Base-by-base conservation (phyloP, 2,113 vertebrate species). In the Myotis brandtii region DNA sequence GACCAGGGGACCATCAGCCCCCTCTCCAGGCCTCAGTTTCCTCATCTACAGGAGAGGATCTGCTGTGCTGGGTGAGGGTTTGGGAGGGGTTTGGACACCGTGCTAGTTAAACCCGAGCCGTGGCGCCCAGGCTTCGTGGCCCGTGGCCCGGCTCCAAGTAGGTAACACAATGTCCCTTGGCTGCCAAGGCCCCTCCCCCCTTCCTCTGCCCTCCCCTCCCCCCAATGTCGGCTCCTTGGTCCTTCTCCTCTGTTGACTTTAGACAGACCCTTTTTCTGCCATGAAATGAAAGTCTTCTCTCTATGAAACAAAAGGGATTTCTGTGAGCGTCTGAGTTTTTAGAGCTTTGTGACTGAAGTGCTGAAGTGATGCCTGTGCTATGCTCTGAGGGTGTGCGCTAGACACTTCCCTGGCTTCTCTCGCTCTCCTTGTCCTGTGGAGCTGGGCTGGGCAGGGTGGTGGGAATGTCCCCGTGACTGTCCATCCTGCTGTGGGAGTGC, bases 361-460 rank as follows among this genome's bases (percentile, higher is more conserved):
- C 85, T 43, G 9, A 6, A 6, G 25, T 8, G 11, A 32, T 3
- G 17, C 20, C 52, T 14, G 32, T 12, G 48, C n/a, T 13, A 23
- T 1, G 5, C 14, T 54, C n/a, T 20, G 23, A 62, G 81, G 46
- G 59, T 8, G 46, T 37, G 13, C 43, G 7, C 6, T 6, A 0
- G 48, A 27, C 3, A 18, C 14, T 10, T 3, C 32, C 23, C n/a
- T 25, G 2, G 2, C 70, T 46, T n/a, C n/a, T 48, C 89, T 25
- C 54, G 17, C 6, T 25, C 7, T 20, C 54, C 32, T n/a, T 9
- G 27, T 43, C 4, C 16, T 52, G 30, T 3, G 17, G 66, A 6
- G 11, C 10, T 5, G n/a, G n/a, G n/a, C n/a, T n/a, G 13, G 25
- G 40, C 7, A 0, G 5, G 37, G 43, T 4, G 54, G n/a, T 5